Base-by-base conservation (phyloP, 2,113 vertebrate genomes). In the Castor canadensis region DNA sequence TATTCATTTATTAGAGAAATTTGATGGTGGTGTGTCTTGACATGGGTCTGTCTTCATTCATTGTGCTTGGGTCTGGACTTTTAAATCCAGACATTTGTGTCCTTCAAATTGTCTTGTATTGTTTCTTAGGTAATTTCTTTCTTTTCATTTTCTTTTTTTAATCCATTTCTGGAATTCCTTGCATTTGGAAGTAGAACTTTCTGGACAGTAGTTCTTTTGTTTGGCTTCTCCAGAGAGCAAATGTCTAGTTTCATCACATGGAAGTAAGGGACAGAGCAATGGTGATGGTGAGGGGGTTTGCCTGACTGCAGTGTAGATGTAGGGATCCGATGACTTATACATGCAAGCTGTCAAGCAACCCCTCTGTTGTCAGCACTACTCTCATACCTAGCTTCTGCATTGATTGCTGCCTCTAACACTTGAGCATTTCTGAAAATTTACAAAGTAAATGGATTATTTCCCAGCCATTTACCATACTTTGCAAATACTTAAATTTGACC, bases 161-260 rank as follows among this genome's bases (percentile, higher is more conserved):
- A 83, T 28, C 9, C 71, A 43, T 66, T 43, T 88, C n/a, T 85
- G 67, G n/a, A 45, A 60, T 88, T 88, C 49, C 56, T 83, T 82
- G 35, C 82, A 58, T 71, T 81, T 58, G 35, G n/a, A 88, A 84
- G 32, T 64, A 83, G 60, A 96, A 82, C 17, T 93, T 91, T 11
- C 40, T 91, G 30, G 24, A 60, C 10, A 64, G 43, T 67, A 6
- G 4, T 73, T 73, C 64, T 75, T 83, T n/a, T 32, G 32, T 58
- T 79, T 84, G 54, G 26, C 26, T 76, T 81, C 52, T 82, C 11
- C 47, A 80, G 30, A 67, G 32, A 76, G 43, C 26, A 26, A 73
- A 40, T 67, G 6, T 79, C 3, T 47, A 20, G 47, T 35, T 86
- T 72, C 15, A 38, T 72, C 49, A 64, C 10, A 2, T n/a, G 19